These are phyloP conservation scores for Vombatus ursinus DNA, from an alignment of 2,113 vertebrate species.

Conservation along the genomic window DNA sequence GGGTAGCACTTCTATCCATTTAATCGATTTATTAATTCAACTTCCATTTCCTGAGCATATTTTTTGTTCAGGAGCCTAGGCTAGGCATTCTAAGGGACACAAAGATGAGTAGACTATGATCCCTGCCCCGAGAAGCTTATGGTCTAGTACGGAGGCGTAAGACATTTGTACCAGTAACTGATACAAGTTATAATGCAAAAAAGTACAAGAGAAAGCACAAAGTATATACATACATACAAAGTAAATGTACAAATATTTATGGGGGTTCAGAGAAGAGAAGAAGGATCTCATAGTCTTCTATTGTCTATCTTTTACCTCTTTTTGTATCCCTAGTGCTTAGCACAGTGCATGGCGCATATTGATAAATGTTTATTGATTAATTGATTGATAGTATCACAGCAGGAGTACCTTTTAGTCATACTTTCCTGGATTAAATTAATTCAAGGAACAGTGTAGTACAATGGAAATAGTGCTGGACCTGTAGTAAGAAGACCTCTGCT, in stretches of 20 bases:
- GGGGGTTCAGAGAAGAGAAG: not conserved
- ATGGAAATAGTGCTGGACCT: not conserved
- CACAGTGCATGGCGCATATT: not conserved
- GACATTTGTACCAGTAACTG: too few relatives aligned
- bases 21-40: not conserved
- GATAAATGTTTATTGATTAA: not conserved
- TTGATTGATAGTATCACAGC: not conserved
- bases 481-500: not conserved
- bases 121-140: not conserved
- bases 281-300: not conserved
- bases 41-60: not conserved
- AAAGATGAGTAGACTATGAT: not conserved
- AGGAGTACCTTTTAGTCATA: not conserved
- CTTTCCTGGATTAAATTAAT: not conserved
- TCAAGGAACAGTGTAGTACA: not conserved
- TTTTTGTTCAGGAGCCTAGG: not conserved
- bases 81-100: not conserved
- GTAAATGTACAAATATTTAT: not conserved
- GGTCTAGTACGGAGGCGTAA: not conserved
- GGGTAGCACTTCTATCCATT: not conserved
- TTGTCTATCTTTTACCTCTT: not conserved
- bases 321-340: too few relatives aligned
- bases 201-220: not conserved
- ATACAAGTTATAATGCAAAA: not conserved
- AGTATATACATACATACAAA: not conserved